Percentiles rank a stretch among this genome's conserved stretches.
phyloP scores from a whole-genome alignment of 2,797 vertebrate species.

The Mallotus villosus region DNA sequence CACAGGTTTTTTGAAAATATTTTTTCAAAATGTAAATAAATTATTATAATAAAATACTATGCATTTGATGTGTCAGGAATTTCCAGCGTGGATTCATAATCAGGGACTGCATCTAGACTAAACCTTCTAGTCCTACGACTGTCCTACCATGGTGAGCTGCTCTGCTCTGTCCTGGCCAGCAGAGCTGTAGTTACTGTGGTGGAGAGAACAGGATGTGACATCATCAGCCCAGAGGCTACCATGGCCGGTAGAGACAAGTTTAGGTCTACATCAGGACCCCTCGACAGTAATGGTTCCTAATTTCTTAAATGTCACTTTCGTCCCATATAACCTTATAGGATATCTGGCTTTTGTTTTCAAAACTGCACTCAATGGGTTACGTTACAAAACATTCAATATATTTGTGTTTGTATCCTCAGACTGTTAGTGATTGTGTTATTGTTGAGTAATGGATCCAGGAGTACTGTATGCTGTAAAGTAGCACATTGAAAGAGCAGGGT shows the following conservation, averaged over 20 bases:
- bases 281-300: too few relatives aligned
- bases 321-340: too few relatives aligned
- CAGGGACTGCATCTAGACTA: too few relatives aligned
- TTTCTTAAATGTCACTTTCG: too few relatives aligned
- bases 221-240: too few relatives aligned
- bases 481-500: not conserved
- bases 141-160: not conserved
- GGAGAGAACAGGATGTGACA: too few relatives aligned
- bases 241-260: not conserved
- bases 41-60: not conserved
- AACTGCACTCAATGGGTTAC: not conserved
- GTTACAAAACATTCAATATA: too few relatives aligned
- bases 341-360: not conserved
- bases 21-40: slow-evolving; percentile 6
- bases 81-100: too few relatives aligned
- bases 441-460: not conserved
- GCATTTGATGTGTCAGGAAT: not conserved
- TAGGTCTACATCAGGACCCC: not conserved
- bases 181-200: not conserved
- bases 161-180: not conserved
- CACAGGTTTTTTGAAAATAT: not conserved
- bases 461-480: not conserved
- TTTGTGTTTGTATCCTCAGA: too few relatives aligned
- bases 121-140: not conserved
- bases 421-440: not conserved